A percentile compares a stretch with the other conserved stretches of the same genome.
Conservation (phyloP, 2,888 invertebrate genomes). For the Mystacides longicornis region DNA sequence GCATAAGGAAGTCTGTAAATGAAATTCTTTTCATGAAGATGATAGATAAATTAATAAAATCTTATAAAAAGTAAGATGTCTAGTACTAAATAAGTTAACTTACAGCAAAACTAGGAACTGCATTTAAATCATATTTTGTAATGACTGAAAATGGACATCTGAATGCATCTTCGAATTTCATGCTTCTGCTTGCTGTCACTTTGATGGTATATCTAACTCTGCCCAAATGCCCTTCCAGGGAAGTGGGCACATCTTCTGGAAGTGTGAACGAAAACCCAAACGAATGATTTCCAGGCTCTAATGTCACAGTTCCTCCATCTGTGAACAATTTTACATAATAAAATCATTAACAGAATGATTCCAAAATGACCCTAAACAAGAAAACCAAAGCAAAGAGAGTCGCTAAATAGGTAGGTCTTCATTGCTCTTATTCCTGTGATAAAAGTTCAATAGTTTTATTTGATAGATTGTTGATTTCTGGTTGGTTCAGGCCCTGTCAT, state of each 20-base stretch:
- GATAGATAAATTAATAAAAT: not conserved
- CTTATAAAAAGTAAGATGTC: not conserved
- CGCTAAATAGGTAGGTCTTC: too few species aligned
- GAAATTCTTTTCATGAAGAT: too few species aligned
- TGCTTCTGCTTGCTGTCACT: not conserved
- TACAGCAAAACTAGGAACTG: not conserved
- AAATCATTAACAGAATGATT: too few species aligned
- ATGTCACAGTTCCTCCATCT: not conserved
- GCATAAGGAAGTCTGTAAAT: too few species aligned
- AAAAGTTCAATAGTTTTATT: too few species aligned
- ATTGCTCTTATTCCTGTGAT: too few species aligned
- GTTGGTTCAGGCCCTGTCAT: too few species aligned
- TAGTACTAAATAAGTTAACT: not conserved
- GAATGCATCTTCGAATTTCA: slow-evolving; percentile 1
- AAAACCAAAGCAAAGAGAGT: too few species aligned
- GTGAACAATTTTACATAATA: too few species aligned
- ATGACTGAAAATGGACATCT: not conserved
- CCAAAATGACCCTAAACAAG: too few species aligned
- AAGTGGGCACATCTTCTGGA: not conserved
- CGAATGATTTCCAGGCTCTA: not conserved
- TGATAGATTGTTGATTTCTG: too few species aligned
- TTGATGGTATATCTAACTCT: not conserved
- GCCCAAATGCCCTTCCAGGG: not conserved
- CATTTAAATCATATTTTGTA: not conserved
- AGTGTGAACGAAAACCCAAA: not conserved